These are phyloP conservation scores for Gadopsis bispinosus DNA, from an alignment of 2,797 vertebrate genomes.

Conservation along the genomic window DNA sequence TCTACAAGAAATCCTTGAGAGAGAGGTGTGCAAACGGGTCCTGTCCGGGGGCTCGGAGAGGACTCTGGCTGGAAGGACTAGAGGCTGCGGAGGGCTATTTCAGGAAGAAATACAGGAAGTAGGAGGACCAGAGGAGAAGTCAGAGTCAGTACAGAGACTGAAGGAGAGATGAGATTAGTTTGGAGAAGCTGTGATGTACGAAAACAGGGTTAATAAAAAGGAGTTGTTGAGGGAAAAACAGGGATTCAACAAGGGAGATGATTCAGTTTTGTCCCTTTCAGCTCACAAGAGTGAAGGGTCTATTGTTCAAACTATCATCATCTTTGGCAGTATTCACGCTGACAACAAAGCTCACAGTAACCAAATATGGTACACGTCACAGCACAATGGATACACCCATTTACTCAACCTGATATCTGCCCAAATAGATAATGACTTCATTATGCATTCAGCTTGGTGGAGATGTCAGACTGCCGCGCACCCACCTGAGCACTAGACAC, in stretches of 20 bases:
- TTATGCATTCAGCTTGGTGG: conserved; percentile 31
- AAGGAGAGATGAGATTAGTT: conserved; percentile 84
- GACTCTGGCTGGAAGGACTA: conserved; percentile 99
- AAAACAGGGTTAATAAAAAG: conserved; percentile 68
- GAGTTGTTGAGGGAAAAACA: conserved; percentile 34
- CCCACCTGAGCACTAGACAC: conserved; percentile 97
- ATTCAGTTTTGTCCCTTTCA: conserved; percentile 72
- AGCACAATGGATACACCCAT: conserved; percentile 64
- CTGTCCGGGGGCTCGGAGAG: conserved; percentile 99
- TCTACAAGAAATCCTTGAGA: conserved; percentile 99
- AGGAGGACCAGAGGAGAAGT: conserved; percentile 81
- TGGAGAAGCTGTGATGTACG: conserved; percentile 79
- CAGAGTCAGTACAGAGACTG: conserved; percentile 85
- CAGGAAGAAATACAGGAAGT: conserved; percentile 84
- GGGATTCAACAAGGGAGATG: conserved; percentile 65
- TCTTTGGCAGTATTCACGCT: conserved; percentile 57
- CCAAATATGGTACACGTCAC: conserved; percentile 61
- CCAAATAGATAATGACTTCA: conserved; percentile 48
- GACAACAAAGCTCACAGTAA: conserved; percentile 54
- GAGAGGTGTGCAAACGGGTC: conserved; percentile 99
- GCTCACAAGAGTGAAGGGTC: conserved; percentile 61
- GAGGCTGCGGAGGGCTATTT: conserved; percentile 98
- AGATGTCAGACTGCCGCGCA: conserved; percentile 29
- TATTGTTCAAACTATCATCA: conserved; percentile 73
- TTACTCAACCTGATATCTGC: conserved; percentile 59